A percentile compares a stretch with the other conserved stretches of the same genome.
phyloP scores from a whole-genome alignment of 2,888 invertebrate species.

The Anoncus sp. region DNA sequence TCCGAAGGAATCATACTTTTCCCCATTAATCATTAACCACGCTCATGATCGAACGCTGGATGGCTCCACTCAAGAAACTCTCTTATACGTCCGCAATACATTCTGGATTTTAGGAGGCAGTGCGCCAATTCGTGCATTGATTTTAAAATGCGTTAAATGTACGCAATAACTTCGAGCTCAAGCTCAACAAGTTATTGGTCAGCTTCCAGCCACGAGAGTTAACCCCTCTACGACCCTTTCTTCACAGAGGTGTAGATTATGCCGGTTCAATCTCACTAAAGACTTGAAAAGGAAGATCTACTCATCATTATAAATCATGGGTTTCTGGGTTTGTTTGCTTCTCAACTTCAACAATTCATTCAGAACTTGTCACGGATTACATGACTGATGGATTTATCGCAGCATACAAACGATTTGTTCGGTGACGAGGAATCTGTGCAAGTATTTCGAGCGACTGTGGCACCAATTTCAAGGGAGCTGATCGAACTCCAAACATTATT shows the following conservation, averaged over 20 bases:
- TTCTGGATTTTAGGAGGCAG: slow-evolving; percentile 5
- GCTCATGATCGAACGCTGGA: neutral
- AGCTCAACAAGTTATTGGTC: slow-evolving; percentile 16
- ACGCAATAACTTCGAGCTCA: neutral
- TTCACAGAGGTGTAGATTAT: neutral
- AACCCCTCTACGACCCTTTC: neutral
- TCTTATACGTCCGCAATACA: neutral
- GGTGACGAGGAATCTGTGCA: slow-evolving; percentile 11
- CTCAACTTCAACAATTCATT: neutral
- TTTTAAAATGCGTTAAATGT: slow-evolving; percentile 12
- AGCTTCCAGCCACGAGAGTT: neutral
- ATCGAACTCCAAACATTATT: too few relatives aligned
- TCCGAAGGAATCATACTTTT: neutral
- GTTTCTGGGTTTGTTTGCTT: neutral
- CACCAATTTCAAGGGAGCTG: slow-evolving; percentile 21
- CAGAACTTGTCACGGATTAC: slow-evolving; percentile 20
- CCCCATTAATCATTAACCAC: neutral
- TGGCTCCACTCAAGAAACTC: neutral
- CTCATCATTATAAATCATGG: neutral
- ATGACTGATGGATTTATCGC: neutral
- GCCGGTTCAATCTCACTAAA: neutral
- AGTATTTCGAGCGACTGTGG: slow-evolving; percentile 17
- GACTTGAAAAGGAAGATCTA: neutral
- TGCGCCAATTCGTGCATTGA: slow-evolving; percentile 1
- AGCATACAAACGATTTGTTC: slow-evolving; percentile 7